Evolutionary conservation across 2,113 vertebrate genomes (phyloP).

Genomic region (Callipepla californica): DNA sequence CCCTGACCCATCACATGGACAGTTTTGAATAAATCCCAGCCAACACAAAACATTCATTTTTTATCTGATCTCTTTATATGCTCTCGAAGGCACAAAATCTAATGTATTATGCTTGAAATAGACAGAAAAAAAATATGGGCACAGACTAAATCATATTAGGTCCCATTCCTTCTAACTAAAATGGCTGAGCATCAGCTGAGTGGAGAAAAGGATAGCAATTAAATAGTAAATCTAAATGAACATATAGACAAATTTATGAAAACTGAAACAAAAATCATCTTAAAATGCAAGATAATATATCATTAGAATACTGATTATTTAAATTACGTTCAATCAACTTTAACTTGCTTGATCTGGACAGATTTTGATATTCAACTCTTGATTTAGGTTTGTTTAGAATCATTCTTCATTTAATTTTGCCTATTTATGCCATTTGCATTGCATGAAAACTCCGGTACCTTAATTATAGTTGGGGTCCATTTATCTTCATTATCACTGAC

Average conservation of each 20-base stretch:
- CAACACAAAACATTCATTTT: background rate
- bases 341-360: conserved; percentile 26
- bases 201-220: background rate
- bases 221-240: background rate
- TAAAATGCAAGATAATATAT: background rate
- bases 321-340: conserved; percentile 25
- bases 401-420: conserved; percentile 25
- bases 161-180: background rate
- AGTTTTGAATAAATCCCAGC: background rate
- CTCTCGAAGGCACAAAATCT: background rate
- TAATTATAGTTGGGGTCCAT: background rate
- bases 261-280: background rate
- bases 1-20: background rate
- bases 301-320: background rate
- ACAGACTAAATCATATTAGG: background rate
- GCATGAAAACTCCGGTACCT: conserved; percentile 11
- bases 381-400: conserved; percentile 37
- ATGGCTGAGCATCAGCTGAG: conserved; percentile 1
- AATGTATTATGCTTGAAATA: background rate
- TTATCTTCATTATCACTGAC: background rate
- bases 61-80: background rate
- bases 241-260: background rate
- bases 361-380: background rate
- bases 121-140: background rate
- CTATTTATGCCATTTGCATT: background rate